Conservation (phyloP, 1,140 invertebrate species). For the Acromyrmex echinatior region DNA sequence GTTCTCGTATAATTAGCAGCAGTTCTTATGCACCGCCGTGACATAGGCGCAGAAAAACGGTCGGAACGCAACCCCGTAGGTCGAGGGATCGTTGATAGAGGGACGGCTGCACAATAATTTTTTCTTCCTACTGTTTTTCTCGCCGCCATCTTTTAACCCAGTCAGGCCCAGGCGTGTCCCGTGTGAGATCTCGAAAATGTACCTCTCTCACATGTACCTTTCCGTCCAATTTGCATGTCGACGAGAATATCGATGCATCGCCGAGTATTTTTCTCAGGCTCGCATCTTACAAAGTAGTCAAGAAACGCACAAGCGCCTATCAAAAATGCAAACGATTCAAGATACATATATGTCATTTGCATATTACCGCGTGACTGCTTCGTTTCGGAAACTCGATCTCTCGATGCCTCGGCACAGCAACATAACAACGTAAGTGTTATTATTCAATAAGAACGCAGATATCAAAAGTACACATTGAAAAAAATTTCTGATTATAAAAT, state of each 20-base stretch:
- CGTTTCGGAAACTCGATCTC: neutral
- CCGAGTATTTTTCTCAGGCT: constrained; percentile 42
- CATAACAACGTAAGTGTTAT: neutral
- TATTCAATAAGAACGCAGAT: neutral
- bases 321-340: constrained; percentile 24
- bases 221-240: constrained; percentile 51
- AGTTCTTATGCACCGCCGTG: constrained; percentile 71
- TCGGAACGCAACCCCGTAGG: constrained; percentile 36
- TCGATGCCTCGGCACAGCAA: neutral
- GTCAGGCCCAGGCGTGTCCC: neutral
- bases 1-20: constrained; percentile 83
- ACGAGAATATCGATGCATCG: constrained; percentile 40
- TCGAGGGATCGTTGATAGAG: neutral
- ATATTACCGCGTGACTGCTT: neutral
- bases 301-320: neutral
- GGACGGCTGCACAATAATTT: constrained; percentile 34
- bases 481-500: no score
- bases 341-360: neutral
- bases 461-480: neutral
- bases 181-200: constrained; percentile 30
- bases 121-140: constrained; percentile 60
- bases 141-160: constrained; percentile 25
- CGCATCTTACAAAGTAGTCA: neutral
- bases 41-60: constrained; percentile 71
- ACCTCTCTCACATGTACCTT: constrained; percentile 40